Conservation (phyloP, 2,113 vertebrate genomes). For the Xyrauchen texanus region DNA sequence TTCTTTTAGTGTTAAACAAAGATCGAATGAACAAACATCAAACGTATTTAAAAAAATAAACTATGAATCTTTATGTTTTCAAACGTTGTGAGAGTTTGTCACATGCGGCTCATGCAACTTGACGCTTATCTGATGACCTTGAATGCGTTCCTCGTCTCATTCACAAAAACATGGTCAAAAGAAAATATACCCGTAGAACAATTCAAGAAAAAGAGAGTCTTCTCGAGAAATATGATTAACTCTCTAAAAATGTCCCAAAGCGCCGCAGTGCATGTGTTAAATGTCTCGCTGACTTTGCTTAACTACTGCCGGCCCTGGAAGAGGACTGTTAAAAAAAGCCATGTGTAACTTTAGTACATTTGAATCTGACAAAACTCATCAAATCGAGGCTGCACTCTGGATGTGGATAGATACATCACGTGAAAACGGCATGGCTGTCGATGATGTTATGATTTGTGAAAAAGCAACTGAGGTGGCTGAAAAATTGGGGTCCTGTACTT, state of each 20-base stretch:
- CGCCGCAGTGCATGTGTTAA: slow-evolving; percentile 19
- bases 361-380: background rate
- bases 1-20: background rate
- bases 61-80: background rate
- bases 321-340: background rate
- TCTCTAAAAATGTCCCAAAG: slow-evolving; percentile 32
- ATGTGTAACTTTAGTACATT: background rate
- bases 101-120: background rate
- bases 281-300: slow-evolving; percentile 26
- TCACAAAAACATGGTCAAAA: background rate
- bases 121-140: background rate
- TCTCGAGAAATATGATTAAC: slow-evolving; percentile 43
- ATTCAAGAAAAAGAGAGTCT: slow-evolving; percentile 25
- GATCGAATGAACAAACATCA: background rate
- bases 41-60: background rate
- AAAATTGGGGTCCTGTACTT: too few species aligned
- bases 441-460: too few species aligned
- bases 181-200: background rate
- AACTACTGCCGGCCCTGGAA: slow-evolving; percentile 1
- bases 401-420: too few species aligned
- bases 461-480: too few species aligned
- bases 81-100: background rate
- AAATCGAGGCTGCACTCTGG: background rate
- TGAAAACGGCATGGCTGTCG: too few species aligned
- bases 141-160: too few species aligned